A percentile compares a stretch with the other conserved stretches of the same genome.
Evolutionary conservation across 92 coral and sea anemone genomes (phyloP).

Genomic region (Galaxea fascicularis): DNA sequence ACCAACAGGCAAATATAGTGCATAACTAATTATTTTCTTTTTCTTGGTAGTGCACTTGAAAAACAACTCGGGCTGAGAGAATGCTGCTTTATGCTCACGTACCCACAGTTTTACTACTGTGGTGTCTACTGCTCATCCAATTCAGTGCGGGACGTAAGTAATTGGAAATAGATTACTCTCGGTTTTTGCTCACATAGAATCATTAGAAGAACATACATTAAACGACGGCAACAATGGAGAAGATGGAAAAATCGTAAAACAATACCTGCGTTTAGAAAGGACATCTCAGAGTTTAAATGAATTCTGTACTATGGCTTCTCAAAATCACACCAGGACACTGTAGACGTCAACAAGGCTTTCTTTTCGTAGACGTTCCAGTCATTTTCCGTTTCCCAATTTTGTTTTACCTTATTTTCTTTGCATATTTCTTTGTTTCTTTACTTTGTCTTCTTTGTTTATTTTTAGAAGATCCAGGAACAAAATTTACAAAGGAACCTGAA

Average conservation of each 20-base stretch:
- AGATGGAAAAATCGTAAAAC: no score
- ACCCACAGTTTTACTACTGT: background rate
- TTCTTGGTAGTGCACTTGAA: background rate
- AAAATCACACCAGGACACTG: no score
- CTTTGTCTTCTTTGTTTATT: background rate
- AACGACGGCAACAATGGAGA: no score
- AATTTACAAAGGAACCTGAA: constrained; percentile 1
- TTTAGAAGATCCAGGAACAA: background rate
- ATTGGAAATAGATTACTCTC: background rate
- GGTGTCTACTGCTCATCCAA: background rate
- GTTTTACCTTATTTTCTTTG: background rate
- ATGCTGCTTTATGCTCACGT: background rate
- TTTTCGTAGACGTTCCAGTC: no score
- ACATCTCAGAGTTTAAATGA: no score
- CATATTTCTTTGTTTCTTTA: background rate
- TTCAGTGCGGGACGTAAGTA: constrained; percentile 5
- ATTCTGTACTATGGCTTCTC: no score
- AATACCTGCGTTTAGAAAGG: no score
- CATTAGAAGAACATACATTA: no score
- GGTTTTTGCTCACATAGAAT: background rate
- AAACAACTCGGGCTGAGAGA: background rate
- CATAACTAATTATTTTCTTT: background rate
- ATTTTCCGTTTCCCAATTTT: no score
- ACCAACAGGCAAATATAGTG: no score
- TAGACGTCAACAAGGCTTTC: no score